Base-by-base conservation (phyloP, 2,113 vertebrate species). In the Atractosteus spatula region DNA sequence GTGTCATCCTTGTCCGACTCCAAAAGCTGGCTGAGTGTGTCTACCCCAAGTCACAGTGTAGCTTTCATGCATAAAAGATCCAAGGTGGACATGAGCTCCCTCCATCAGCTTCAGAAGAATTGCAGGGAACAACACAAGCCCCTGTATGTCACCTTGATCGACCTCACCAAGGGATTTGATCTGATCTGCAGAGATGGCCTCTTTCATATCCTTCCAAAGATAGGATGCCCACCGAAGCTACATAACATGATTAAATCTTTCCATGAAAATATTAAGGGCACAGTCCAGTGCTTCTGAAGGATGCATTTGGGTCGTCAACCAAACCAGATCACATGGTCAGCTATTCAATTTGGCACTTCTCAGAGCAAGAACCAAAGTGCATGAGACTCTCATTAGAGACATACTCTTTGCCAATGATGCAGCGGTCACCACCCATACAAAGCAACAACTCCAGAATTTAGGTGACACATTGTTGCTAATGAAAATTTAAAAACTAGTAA, bases 161-260 rank as follows among this genome's bases (percentile, higher is more conserved):
- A 69, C 45, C 61, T 74, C 4, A 73, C 71, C 4, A 74, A 74
- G 56, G 65, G 55, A 16, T 74, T 68, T n/a, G 13, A 70, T 14
- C 54, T 29, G 29, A 29, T 29, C 29, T 2, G 29, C 29, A 29
- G 29, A 29, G 29, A 29, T 29, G 29, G 29, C 29, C 29, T 29
- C 29, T 69, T 74, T 14, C 7, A 62, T 13, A 55, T 62, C 16
- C 14, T 69, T 1, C n/a, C 56, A 29, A 29, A 29, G 66, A 54
- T 69, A 4, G 51, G 66, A 3, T 59, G 55, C 13, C 42, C 54
- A 41, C 42, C 0, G 3, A 74, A 44, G 29, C 55, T 74, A 54
- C 70, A 7, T 10, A 10, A 41, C n/a, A 71, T 71, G 8, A 13
- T 74, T 8, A 41, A 62, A 66, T 74, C 72, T 16, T 62, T 74